These are phyloP conservation scores for Gymnocephalus cernua DNA, from an alignment of 2,113 vertebrate genomes.

Conservation along the genomic window DNA sequence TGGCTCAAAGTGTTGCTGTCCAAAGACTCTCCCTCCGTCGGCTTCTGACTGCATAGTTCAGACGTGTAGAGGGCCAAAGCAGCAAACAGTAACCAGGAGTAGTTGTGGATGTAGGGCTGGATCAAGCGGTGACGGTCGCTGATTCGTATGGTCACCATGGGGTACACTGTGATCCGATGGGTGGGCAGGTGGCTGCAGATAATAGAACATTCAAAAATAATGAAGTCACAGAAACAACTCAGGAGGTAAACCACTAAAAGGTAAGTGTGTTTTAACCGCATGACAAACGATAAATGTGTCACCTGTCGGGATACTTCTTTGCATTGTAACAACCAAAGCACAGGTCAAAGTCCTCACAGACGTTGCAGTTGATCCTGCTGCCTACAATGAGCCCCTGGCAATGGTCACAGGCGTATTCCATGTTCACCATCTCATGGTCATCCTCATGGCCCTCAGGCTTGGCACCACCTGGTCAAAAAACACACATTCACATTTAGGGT, in stretches of 20 bases:
- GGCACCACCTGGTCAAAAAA: constrained; percentile 88
- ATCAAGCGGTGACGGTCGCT: constrained; percentile 95
- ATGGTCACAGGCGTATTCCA: constrained; percentile 97
- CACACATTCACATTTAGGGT: background rate
- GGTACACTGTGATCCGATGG: constrained; percentile 94
- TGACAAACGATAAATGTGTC: constrained; percentile 14
- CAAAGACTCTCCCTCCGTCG: constrained; percentile 83
- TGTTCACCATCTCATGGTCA: constrained; percentile 98
- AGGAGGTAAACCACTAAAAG: background rate
- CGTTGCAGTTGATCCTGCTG: constrained; percentile 95
- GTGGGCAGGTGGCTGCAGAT: constrained; percentile 92
- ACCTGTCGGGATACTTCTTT: constrained; percentile 97
- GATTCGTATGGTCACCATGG: constrained; percentile 95
- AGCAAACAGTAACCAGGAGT: constrained; percentile 96
- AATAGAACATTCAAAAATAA: background rate
- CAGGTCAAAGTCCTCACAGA: constrained; percentile 97
- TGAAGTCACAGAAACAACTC: background rate
- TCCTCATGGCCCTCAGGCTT: constrained; percentile 97
- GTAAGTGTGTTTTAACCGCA: background rate
- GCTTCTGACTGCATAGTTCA: constrained; percentile 87
- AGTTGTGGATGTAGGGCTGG: constrained; percentile 98
- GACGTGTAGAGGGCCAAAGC: constrained; percentile 93
- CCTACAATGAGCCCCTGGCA: constrained; percentile 98
- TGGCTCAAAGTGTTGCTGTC: constrained; percentile 69
- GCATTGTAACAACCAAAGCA: constrained; percentile 97